These are phyloP conservation scores for Anguilla anguilla DNA, from an alignment of 2,797 vertebrate genomes.

Conservation along the genomic window DNA sequence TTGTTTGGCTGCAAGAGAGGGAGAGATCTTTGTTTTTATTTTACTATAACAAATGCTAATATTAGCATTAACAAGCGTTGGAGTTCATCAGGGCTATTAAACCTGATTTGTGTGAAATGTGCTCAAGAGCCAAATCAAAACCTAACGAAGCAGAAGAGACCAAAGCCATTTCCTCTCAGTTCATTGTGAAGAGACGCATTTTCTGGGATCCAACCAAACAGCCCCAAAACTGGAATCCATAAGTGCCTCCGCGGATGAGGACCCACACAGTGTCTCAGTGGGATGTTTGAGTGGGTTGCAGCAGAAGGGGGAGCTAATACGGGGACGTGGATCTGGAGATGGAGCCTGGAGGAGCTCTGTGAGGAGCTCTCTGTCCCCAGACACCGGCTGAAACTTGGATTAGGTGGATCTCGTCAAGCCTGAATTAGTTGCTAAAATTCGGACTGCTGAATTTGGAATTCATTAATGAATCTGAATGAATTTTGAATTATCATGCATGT, in stretches of 20 bases:
- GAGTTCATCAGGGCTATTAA: neutral
- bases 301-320: neutral
- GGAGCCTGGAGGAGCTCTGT: neutral
- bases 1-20: neutral
- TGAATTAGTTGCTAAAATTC: neutral
- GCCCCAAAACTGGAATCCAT: neutral
- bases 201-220: slow-evolving; percentile 47
- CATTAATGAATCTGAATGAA: neutral
- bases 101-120: neutral
- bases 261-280: neutral
- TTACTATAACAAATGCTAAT: neutral
- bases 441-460: neutral
- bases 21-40: neutral
- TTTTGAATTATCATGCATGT: neutral
- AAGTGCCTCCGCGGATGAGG: neutral
- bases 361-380: neutral
- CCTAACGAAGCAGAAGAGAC: slow-evolving; percentile 59
- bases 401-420: neutral
- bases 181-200: slow-evolving; percentile 69
- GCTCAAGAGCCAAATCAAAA: slow-evolving; percentile 60
- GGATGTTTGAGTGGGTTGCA: neutral
- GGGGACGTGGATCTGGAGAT: neutral
- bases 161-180: slow-evolving; percentile 52
- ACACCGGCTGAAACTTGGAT: neutral
- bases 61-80: neutral